A percentile compares a stretch with the other conserved stretches of the same genome.
These are phyloP conservation scores for Diabrotica virgifera DNA, from an alignment of 1,140 invertebrate species.

Conservation along the genomic window DNA sequence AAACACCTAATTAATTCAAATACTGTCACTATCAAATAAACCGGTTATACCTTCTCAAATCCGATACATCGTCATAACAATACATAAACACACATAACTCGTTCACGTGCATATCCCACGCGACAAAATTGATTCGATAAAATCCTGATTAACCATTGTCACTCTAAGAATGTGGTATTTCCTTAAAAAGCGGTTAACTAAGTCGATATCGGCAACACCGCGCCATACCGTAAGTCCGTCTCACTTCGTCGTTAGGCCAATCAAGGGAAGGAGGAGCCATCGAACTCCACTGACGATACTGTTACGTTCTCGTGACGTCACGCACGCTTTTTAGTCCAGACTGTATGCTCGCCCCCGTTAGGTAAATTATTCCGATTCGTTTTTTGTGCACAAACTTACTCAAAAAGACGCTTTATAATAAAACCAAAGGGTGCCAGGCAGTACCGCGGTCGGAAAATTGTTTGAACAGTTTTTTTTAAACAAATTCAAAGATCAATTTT, in stretches of 20 bases:
- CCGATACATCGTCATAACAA: not conserved
- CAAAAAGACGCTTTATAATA: not conserved
- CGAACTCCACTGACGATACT: conserved; percentile 16
- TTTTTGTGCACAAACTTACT: not conserved
- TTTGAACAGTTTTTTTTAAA: too few relatives aligned
- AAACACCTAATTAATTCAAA: too few relatives aligned
- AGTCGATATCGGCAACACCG: not conserved
- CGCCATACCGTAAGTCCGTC: not conserved
- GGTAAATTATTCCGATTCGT: too few relatives aligned
- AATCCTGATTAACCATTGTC: too few relatives aligned
- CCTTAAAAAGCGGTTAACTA: too few relatives aligned
- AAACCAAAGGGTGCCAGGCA: not conserved
- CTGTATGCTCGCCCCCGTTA: too few relatives aligned
- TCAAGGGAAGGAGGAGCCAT: conserved; percentile 11
- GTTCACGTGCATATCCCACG: not conserved
- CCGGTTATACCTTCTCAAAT: not conserved
- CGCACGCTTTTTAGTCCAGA: not conserved
- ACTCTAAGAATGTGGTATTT: too few relatives aligned
- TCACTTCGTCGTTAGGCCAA: not conserved
- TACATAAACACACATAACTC: not conserved
- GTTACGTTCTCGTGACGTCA: conserved; percentile 26
- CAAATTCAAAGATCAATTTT: too few relatives aligned
- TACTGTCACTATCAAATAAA: conserved; percentile 2
- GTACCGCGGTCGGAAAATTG: too few relatives aligned
- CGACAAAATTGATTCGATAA: too few relatives aligned